Evolutionary conservation across 1,140 invertebrate species (phyloP), one percentile per base, ranked within the genome.

Genomic region (Steinernema khuongi): DNA sequence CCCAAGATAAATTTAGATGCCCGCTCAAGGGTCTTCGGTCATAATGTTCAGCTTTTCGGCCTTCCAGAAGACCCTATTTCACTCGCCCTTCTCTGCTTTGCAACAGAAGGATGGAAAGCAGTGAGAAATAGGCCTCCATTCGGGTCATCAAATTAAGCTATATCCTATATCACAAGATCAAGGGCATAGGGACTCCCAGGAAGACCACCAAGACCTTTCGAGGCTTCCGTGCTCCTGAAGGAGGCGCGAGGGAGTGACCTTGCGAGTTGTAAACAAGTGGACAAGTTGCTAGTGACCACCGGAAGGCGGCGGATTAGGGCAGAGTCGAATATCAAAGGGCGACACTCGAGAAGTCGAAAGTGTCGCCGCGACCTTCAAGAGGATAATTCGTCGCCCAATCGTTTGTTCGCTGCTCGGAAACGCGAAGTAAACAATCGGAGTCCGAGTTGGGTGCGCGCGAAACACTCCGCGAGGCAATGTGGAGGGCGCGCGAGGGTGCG

Each of bases 361-460:
- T 60, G 50, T 60, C 50, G 50, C 50, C 50, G 50, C 50, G 50
- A 60, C 50, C 50, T 60, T 60, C 50, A 26, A 60, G 50, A 60
- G 50, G 50, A 60, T 60, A 60, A 60, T 60, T 60, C 50, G 50
- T 60, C 50, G 50, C 50, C 50, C 14, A 60, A 60, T 60, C 7
- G 50, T 60, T 60, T 60, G 50, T 60, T 60, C 50, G 50, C 50
- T 26, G 14, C 50, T 14, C 4, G 26, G 50, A 60, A 60, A 17
- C 50, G 50, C 50, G 50, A 26, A 60, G 50, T 60, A 60, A 60
- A 60, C 50, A 60, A 22, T 60, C 11, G 50, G 50, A 60, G 50
- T 60, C 26, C 7, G 50, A 60, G 36, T 41, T 22, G 50, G 7
- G 7, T 60, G 19, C 50, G 26, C 36, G 7, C n/a, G 36, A n/a